Conservation (phyloP, 1,140 invertebrate species). For the Atta cephalotes region DNA sequence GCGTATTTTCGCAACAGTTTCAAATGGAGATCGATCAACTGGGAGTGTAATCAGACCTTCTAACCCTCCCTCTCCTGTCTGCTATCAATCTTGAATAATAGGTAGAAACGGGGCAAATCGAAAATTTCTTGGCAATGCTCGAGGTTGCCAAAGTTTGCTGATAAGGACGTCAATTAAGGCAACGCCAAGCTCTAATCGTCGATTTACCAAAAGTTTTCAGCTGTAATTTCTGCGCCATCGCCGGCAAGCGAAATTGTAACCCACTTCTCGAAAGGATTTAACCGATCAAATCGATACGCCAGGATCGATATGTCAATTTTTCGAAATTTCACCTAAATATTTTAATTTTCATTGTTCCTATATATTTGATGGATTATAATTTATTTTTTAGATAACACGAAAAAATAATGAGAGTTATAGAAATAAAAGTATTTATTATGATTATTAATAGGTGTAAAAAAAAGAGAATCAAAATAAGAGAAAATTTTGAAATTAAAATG, state of each 20-base stretch:
- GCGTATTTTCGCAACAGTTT: constrained; percentile 19
- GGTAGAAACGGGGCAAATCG: constrained; percentile 63
- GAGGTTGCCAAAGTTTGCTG: constrained; percentile 66
- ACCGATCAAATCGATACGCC: constrained; percentile 28
- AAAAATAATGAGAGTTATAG: neutral
- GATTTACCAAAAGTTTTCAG: constrained; percentile 52
- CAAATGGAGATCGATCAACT: constrained; percentile 33
- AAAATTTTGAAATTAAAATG: neutral
- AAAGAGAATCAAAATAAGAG: neutral
- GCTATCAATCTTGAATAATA: constrained; percentile 37
- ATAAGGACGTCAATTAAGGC: constrained; percentile 53
- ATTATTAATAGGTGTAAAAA: neutral
- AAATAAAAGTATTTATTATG: neutral
- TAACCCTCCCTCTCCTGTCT: neutral
- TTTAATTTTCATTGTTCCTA: neutral
- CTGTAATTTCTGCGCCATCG: constrained; percentile 57
- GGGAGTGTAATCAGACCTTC: constrained; percentile 25
- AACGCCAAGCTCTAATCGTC: constrained; percentile 51
- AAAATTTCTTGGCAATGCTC: constrained; percentile 74
- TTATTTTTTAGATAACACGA: neutral
- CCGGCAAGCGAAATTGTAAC: constrained; percentile 37
- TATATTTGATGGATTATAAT: neutral
- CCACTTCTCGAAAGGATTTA: constrained; percentile 27
- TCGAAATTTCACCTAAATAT: neutral
- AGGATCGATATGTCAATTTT: neutral